These are phyloP conservation scores for Minunthozetes semirufus DNA, from an alignment of 2,888 invertebrate species.

Conservation along the genomic window DNA sequence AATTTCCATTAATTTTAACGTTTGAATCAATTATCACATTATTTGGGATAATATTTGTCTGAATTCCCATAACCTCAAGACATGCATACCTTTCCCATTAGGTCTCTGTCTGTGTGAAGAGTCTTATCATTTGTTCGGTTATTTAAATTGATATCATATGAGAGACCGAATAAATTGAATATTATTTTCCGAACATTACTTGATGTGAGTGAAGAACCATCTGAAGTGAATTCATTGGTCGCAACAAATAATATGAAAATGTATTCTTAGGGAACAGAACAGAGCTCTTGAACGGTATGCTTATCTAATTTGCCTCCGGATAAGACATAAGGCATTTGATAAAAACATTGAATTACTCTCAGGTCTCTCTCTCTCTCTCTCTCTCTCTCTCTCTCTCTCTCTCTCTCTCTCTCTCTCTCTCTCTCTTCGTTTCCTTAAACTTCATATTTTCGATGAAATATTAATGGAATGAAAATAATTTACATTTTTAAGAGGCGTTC, in stretches of 20 bases:
- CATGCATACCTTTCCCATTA: not conserved
- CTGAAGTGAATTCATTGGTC: not conserved
- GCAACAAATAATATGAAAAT: not conserved
- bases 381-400: too few relatives aligned
- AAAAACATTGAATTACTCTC: constrained; percentile 19
- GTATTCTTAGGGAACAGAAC: not conserved
- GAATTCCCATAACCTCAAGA: not conserved
- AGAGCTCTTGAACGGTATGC: constrained; percentile 1
- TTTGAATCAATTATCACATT: not conserved
- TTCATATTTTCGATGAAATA: not conserved
- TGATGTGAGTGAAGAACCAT: too few relatives aligned
- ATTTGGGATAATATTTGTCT: not conserved
- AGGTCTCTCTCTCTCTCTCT: too few relatives aligned
- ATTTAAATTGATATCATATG: constrained; percentile 21
- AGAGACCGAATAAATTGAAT: too few relatives aligned
- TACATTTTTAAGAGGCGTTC: not conserved
- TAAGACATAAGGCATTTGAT: constrained; percentile 22
- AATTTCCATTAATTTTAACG: not conserved
- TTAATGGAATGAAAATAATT: not conserved
- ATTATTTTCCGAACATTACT: too few relatives aligned
- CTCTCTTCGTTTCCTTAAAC: too few relatives aligned
- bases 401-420: too few relatives aligned
- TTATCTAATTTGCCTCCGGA: constrained; percentile 25
- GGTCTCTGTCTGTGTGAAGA: not conserved
- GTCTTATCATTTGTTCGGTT: constrained; percentile 5